phyloP scores from a whole-genome alignment of 2,113 vertebrate genomes.

The Semicossyphus pulcher region DNA sequence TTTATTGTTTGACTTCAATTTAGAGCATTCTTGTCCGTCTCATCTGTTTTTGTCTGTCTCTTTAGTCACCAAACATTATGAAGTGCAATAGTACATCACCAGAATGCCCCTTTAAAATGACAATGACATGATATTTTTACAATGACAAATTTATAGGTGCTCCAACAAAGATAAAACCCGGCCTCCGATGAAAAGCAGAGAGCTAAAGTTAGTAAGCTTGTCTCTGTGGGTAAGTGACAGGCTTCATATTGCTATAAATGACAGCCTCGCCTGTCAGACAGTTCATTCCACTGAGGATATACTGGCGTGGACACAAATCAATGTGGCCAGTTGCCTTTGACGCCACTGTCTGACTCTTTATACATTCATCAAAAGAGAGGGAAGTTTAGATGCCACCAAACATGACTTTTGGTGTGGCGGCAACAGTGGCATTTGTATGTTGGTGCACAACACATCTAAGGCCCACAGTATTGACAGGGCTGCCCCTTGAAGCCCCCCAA shows the following conservation, averaged over 20 bases:
- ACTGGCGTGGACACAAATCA: conserved; percentile 36
- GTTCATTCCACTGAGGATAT: conserved; percentile 32
- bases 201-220: background rate
- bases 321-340: conserved; percentile 36
- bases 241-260: conserved; percentile 12
- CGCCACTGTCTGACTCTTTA: conserved; percentile 12
- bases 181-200: background rate
- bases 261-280: conserved; percentile 12
- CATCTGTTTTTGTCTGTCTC: no score
- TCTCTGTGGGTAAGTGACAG: conserved; percentile 17
- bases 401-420: background rate
- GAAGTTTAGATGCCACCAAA: conserved; percentile 12
- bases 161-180: background rate
- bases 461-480: conserved; percentile 12
- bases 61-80: no score
- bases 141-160: background rate
- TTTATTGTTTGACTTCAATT: no score
- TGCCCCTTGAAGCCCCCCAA: background rate
- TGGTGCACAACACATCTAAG: background rate
- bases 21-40: no score
- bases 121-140: background rate
- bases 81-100: no score
- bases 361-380: conserved; percentile 26
- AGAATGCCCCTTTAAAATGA: background rate
- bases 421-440: conserved; percentile 1